Evolutionary conservation across 2,113 vertebrate species (phyloP), one percentile per base, ranked within the genome.

Genomic region (Cepphus grylle): DNA sequence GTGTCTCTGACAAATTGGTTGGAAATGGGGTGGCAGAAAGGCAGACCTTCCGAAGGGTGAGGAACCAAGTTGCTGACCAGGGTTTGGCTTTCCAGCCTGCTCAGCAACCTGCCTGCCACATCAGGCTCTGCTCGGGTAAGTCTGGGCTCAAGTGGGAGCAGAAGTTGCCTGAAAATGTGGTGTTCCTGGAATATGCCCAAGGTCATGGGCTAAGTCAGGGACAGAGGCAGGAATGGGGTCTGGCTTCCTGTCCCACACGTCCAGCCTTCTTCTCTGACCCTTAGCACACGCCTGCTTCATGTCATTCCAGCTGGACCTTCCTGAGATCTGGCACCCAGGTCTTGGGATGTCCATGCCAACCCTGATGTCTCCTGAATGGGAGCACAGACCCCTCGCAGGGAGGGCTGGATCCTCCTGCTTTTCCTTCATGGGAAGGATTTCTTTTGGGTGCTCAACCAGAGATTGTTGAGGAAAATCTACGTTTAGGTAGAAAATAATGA

Each of bases 201-300:
- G 73, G 56, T 82, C 69, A 43, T 10, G 10, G 40, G 55, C 45
- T 49, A 92, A 62, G 45, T 5, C 0, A 0, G 26, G 45, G 78
- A 49, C 22, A 53, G 95, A 96, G 70, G 26, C 71, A 86, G 86
- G 80, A 96, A 79, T 62, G 53, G 67, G 83, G 63, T 71, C 30
- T 78, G 69, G 27, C 34, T 91, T 91, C 65, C 62, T 87, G 67
- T 86, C 55, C 59, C 74, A 26, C 0, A 0, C 77, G 67, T 58
- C 49, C 82, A 83, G 52, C 82, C 72, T 81, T 90, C 86, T 34
- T 43, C 34, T 73, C 29, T 55, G 36, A 38, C 74, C 34, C 40
- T 74, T 7, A 42, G 62, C 53, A 62, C 22, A 6, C 0, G 9
- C 16, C 52, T 73, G 63, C 61, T 70, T 85, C 67, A 32, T 29